Conservation (phyloP, 1,140 invertebrate species). For the Drosophila mojavensis region DNA sequence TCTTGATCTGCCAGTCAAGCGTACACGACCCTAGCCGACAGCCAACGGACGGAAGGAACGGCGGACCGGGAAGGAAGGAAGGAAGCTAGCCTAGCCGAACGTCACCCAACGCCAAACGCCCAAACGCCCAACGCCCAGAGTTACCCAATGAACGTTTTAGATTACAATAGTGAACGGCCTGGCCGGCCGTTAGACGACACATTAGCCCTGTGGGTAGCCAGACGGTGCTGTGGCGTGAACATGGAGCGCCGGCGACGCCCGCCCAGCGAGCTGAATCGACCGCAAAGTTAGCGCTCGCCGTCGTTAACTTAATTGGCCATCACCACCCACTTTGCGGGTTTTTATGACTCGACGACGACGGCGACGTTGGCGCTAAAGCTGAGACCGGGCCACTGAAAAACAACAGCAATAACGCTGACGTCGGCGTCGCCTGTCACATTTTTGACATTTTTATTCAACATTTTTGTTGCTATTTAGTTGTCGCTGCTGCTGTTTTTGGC, state of each 20-base stretch:
- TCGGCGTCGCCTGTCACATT: slow-evolving; percentile 70
- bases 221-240: neutral
- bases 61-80: slow-evolving; percentile 55
- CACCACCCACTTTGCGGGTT: slow-evolving; percentile 82
- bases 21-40: slow-evolving; percentile 66
- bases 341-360: slow-evolving; percentile 60
- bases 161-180: slow-evolving; percentile 66
- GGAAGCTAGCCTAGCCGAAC: slow-evolving; percentile 60
- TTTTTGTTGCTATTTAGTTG: slow-evolving; percentile 70
- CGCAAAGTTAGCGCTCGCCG: slow-evolving; percentile 73
- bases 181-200: slow-evolving; percentile 45
- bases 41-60: slow-evolving; percentile 30
- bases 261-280: slow-evolving; percentile 50
- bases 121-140: slow-evolving; percentile 33
- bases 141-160: slow-evolving; percentile 79
- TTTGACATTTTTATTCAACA: slow-evolving; percentile 81
- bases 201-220: slow-evolving; percentile 49
- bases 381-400: slow-evolving; percentile 44
- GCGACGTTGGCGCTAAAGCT: slow-evolving; percentile 29
- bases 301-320: slow-evolving; percentile 83
- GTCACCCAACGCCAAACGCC: slow-evolving; percentile 2
- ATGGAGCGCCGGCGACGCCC: slow-evolving; percentile 33
- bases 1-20: slow-evolving; percentile 80
- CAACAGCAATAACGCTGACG: slow-evolving; percentile 51
- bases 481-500: slow-evolving; percentile 16